Conservation (phyloP, 2,888 invertebrate species). For the Siphlonurus alternatus region DNA sequence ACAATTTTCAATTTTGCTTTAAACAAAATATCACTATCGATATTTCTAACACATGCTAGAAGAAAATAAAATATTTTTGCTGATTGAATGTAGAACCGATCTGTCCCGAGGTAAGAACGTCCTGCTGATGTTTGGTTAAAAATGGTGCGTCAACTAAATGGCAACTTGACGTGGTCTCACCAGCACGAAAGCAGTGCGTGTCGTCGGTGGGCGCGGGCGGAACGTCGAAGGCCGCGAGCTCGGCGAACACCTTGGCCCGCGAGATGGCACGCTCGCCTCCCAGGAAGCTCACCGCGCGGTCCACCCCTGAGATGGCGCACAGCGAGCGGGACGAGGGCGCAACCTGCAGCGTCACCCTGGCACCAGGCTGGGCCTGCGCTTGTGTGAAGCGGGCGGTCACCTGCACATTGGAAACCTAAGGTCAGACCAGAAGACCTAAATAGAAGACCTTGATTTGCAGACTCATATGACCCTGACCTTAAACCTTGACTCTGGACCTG, state of each 20-base stretch:
- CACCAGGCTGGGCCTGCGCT: conserved; percentile 31
- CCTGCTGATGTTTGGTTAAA: no score
- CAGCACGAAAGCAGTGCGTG: no score
- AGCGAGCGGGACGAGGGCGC: conserved; percentile 34
- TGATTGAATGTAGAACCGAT: no score
- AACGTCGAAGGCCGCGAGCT: conserved; percentile 22
- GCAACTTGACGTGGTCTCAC: no score
- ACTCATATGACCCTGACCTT: conserved; percentile 37
- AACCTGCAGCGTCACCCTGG: conserved; percentile 29
- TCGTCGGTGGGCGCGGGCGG: conserved; percentile 13
- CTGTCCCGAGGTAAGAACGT: no score
- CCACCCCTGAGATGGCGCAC: conserved; percentile 39
- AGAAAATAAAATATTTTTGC: no score
- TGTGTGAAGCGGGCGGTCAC: conserved; percentile 31
- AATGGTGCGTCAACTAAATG: no score
- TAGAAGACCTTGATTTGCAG: conserved; percentile 39
- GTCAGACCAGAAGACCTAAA: no score
- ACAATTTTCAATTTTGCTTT: no score
- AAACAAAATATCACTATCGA: no score
- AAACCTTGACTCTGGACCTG: conserved; percentile 38
- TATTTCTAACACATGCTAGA: no score
- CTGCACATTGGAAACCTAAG: conserved; percentile 17
- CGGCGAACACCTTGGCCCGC: conserved; percentile 20
- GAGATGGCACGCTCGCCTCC: conserved; percentile 16
- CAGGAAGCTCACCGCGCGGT: conserved; percentile 36